Conservation (phyloP, 2,797 vertebrate genomes). For the Nannoperca obscura region DNA sequence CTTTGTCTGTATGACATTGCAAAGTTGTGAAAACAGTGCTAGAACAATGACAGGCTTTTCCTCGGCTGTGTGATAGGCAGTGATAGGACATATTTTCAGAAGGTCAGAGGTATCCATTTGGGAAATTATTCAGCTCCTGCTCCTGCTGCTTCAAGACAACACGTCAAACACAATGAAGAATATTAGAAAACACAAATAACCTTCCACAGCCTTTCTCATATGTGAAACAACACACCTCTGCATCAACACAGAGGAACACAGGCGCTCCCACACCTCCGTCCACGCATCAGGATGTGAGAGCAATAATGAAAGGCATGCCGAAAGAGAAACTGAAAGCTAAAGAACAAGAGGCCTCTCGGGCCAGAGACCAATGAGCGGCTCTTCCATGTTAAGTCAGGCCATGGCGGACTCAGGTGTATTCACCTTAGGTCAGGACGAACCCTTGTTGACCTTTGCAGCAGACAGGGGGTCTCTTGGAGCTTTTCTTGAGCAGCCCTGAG, state of each 20-base stretch:
- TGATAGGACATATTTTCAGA: conserved; percentile 78
- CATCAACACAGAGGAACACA: conserved; percentile 41
- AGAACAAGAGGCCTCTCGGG: conserved; percentile 65
- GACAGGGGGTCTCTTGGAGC: conserved; percentile 69
- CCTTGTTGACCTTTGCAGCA: conserved; percentile 78
- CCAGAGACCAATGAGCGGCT: conserved; percentile 63
- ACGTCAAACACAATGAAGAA: conserved; percentile 73
- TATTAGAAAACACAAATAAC: conserved; percentile 79
- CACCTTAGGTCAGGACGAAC: conserved; percentile 70
- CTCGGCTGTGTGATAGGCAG: conserved; percentile 50
- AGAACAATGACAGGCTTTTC: conserved; percentile 69
- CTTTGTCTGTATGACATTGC: conserved; percentile 38
- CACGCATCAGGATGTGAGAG: conserved; percentile 35
- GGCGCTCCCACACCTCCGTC: conserved; percentile 18
- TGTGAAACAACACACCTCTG: conserved; percentile 46
- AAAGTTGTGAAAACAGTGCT: conserved; percentile 46
- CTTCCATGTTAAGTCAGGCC: conserved; percentile 72
- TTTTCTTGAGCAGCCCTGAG: conserved; percentile 59
- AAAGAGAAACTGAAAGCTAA: conserved; percentile 58
- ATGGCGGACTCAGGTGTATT: conserved; percentile 71
- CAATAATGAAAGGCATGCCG: conserved; percentile 44
- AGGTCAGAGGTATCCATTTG: conserved; percentile 82
- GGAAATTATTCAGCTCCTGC: conserved; percentile 80
- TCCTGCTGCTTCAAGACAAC: conserved; percentile 75
- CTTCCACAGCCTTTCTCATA: conserved; percentile 47